These are phyloP conservation scores for Frankliniella intonsa DNA, from an alignment of 2,888 invertebrate genomes.

Conservation along the genomic window DNA sequence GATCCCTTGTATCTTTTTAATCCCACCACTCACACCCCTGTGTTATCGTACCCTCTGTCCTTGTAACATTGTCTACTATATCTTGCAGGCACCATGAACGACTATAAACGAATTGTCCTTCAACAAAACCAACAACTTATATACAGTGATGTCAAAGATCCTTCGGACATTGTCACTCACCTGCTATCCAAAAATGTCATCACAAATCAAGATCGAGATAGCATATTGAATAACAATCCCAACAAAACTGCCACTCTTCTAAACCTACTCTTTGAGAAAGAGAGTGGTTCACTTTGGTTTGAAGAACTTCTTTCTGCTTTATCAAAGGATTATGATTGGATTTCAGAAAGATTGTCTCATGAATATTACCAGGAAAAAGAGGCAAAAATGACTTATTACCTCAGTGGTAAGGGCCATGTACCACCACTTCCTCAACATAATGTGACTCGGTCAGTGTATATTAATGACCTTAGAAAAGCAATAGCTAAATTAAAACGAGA, in stretches of 20 bases:
- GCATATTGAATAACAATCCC: neutral
- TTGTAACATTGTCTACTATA: neutral
- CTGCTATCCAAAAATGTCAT: neutral
- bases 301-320: neutral
- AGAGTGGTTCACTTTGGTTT: neutral
- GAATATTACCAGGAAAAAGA: neutral
- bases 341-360: neutral
- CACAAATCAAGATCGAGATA: neutral
- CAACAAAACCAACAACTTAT: neutral
- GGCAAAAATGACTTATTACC: neutral
- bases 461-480: conserved; percentile 49
- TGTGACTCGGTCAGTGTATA: conserved; percentile 52
- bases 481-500: conserved; percentile 51
- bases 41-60: neutral
- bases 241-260: neutral
- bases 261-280: neutral
- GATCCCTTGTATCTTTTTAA: no score
- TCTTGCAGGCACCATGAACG: neutral
- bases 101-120: neutral
- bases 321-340: neutral
- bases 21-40: no score
- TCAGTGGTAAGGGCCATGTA: conserved; percentile 49
- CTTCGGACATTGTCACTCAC: neutral
- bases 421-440: conserved; percentile 55
- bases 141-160: neutral